Evolutionary conservation across 2,113 vertebrate genomes (phyloP).

Genomic region (Strigops habroptila): DNA sequence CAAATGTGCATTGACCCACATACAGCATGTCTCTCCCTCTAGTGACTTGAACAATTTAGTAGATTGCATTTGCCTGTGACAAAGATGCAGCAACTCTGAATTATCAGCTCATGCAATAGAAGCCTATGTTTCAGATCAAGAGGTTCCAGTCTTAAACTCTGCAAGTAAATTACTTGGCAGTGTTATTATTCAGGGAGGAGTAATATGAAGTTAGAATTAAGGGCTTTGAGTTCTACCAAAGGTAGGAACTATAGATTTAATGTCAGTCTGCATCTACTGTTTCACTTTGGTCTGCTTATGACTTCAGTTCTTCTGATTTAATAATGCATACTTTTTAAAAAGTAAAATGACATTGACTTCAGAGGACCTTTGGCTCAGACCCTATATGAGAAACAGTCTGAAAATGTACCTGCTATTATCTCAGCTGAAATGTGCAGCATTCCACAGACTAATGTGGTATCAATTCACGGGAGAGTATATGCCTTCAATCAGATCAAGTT

Average conservation of each 20-base stretch:
- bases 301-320: neutral
- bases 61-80: neutral
- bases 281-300: neutral
- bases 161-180: neutral
- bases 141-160: neutral
- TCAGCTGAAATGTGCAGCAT: neutral
- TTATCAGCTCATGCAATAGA: neutral
- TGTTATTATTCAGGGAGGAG: neutral
- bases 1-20: neutral
- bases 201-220: neutral
- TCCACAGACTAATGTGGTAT: neutral
- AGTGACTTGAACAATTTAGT: neutral
- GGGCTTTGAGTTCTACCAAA: neutral
- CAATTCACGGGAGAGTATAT: neutral
- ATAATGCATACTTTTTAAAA: neutral
- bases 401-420: neutral
- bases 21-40: neutral
- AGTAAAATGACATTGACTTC: neutral
- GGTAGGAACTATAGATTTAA: neutral
- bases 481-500: neutral
- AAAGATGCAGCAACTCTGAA: neutral
- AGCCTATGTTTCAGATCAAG: neutral
- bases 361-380: neutral
- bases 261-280: neutral
- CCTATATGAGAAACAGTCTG: neutral